Evolutionary conservation across 2,797 vertebrate species (phyloP).

Genomic region (Nannoperca obscura): DNA sequence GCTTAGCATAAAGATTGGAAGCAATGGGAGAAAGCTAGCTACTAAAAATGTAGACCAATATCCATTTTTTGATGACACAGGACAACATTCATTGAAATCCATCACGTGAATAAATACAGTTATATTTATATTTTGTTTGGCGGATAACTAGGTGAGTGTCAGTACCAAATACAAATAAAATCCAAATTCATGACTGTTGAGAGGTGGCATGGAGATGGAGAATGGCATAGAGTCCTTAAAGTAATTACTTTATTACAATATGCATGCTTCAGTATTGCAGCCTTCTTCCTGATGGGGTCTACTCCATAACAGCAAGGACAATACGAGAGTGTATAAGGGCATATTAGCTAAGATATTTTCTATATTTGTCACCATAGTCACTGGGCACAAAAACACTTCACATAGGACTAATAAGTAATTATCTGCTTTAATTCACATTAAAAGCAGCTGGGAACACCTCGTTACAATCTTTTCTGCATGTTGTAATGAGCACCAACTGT

Average conservation of each 20-base stretch:
- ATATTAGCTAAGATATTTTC: not conserved
- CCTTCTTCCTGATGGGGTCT: not conserved
- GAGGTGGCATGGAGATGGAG: conserved; percentile 17
- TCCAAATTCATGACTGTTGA: conserved; percentile 37
- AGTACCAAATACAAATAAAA: conserved; percentile 45
- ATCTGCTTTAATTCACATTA: conserved; percentile 4
- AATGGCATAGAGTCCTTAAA: conserved; percentile 29
- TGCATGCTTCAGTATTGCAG: conserved; percentile 23
- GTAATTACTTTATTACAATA: conserved; percentile 36
- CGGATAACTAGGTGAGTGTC: conserved; percentile 27
- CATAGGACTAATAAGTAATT: not conserved
- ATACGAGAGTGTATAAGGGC: not conserved
- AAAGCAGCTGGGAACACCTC: conserved; percentile 5
- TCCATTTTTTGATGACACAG: not conserved
- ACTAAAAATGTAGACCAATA: not conserved
- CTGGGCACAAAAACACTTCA: not conserved
- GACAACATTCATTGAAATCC: conserved; percentile 21
- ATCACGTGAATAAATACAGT: conserved; percentile 31
- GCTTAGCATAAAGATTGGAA: not conserved
- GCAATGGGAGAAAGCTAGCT: too few relatives aligned
- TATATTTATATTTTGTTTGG: conserved; percentile 30
- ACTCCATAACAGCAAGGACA: not conserved
- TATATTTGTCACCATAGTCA: not conserved
- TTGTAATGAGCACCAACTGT: not conserved
- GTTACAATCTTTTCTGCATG: not conserved